These are phyloP conservation scores for Erynnis tages DNA, from an alignment of 2,888 invertebrate species.

Conservation along the genomic window DNA sequence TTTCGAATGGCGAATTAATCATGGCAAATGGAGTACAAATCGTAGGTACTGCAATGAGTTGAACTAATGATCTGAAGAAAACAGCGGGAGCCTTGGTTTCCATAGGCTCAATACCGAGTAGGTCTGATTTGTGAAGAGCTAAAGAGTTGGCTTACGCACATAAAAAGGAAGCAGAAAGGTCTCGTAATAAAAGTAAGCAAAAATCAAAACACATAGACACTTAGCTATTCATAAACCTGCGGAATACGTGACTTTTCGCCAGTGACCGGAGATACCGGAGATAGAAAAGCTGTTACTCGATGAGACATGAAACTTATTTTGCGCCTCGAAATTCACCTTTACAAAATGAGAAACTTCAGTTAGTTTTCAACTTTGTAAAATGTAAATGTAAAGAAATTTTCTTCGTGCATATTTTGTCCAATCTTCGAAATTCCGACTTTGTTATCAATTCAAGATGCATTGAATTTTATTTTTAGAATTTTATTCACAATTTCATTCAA, in stretches of 20 bases:
- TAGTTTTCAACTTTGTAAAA: conserved; percentile 7
- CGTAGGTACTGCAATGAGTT: too few species aligned
- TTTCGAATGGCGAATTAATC: too few species aligned
- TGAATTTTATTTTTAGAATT: not conserved
- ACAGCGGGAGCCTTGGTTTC: too few species aligned
- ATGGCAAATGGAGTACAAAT: too few species aligned
- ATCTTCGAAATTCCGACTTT: not conserved
- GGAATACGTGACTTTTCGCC: conserved; percentile 6
- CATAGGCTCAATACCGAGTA: too few species aligned
- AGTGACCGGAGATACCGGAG: not conserved
- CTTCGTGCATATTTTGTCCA: conserved; percentile 4
- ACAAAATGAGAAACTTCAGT: not conserved
- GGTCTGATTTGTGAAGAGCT: too few species aligned
- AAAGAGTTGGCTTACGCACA: too few species aligned
- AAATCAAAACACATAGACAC: too few species aligned
- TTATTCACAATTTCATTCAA: not conserved
- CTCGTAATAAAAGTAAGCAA: too few species aligned
- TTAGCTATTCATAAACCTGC: not conserved
- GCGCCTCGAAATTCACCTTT: not conserved
- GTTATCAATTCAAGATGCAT: not conserved
- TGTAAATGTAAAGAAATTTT: conserved; percentile 5
- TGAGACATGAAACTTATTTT: conserved; percentile 13
- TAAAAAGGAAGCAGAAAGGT: too few species aligned
- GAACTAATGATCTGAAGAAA: too few species aligned
- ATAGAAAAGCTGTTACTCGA: conserved; percentile 2